A percentile compares a stretch with the other conserved stretches of the same genome.
phyloP scores from a whole-genome alignment of 2,113 vertebrate species.

The Saguinus imperator region DNA sequence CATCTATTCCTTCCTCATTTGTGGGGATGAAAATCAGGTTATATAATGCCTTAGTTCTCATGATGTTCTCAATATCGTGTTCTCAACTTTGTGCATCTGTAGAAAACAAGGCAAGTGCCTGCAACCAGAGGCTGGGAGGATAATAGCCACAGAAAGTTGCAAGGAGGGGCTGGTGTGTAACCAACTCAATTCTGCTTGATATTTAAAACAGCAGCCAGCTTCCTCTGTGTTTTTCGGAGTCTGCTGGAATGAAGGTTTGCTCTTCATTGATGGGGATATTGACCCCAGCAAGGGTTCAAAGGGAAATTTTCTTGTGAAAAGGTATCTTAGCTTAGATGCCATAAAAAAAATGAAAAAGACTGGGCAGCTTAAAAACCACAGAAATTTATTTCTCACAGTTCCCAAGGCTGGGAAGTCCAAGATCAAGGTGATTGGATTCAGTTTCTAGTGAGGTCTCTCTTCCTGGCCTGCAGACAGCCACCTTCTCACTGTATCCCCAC shows the following conservation, averaged over 20 bases:
- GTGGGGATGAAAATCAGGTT: neutral
- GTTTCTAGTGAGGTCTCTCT: neutral
- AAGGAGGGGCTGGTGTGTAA: no score
- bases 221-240: neutral
- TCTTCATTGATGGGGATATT: neutral
- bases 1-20: neutral
- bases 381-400: neutral
- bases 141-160: no score
- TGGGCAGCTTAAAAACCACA: neutral
- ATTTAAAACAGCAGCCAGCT: neutral
- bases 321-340: neutral
- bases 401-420: neutral
- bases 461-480: neutral
- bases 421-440: neutral
- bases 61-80: no score
- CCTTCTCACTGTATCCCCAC: no score
- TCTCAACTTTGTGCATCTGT: no score
- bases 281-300: neutral
- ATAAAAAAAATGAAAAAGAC: neutral
- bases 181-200: neutral
- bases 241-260: neutral
- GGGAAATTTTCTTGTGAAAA: neutral
- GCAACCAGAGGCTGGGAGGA: neutral
- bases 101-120: neutral
- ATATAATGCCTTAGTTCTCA: neutral